These are phyloP conservation scores for Odontamblyopus rebecca DNA, from an alignment of 2,797 vertebrate species.

Conservation along the genomic window DNA sequence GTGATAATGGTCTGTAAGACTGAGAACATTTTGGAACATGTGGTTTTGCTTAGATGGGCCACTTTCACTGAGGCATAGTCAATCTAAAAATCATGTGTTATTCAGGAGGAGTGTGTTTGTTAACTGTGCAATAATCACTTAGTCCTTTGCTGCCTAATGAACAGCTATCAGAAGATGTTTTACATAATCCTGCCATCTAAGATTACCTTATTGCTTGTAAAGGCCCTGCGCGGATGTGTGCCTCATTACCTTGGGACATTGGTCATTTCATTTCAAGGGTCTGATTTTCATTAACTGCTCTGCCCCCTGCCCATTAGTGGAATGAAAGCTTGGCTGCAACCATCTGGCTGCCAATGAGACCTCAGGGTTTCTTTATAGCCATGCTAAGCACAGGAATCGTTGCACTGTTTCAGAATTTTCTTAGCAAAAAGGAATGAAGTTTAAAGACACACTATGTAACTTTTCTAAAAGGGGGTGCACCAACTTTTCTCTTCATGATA, in stretches of 20 bases:
- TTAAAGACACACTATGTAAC: too few species aligned
- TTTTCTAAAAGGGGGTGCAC: too few species aligned
- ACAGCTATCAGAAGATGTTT: constrained; percentile 70
- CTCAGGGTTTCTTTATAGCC: constrained; percentile 70
- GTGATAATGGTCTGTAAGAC: constrained; percentile 53
- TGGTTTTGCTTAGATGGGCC: constrained; percentile 50
- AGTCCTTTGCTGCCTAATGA: constrained; percentile 63
- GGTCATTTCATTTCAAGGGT: constrained; percentile 81
- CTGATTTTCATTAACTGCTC: constrained; percentile 80
- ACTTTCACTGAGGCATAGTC: constrained; percentile 53
- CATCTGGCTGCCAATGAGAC: constrained; percentile 74
- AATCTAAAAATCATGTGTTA: constrained; percentile 59
- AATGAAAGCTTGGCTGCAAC: constrained; percentile 70
- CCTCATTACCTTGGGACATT: constrained; percentile 78
- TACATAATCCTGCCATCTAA: constrained; percentile 73
- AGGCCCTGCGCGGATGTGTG: constrained; percentile 60
- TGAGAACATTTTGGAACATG: constrained; percentile 30
- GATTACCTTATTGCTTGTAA: constrained; percentile 75
- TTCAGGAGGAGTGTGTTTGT: constrained; percentile 54
- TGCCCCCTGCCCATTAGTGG: constrained; percentile 70
- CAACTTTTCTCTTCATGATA: too few species aligned
- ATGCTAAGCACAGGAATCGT: constrained; percentile 62
- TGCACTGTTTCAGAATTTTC: constrained; percentile 55
- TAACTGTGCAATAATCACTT: constrained; percentile 63
- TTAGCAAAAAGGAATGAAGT: constrained; percentile 40